Evolutionary conservation across 2,888 invertebrate species (phyloP).

Genomic region (Phania funesta): DNA sequence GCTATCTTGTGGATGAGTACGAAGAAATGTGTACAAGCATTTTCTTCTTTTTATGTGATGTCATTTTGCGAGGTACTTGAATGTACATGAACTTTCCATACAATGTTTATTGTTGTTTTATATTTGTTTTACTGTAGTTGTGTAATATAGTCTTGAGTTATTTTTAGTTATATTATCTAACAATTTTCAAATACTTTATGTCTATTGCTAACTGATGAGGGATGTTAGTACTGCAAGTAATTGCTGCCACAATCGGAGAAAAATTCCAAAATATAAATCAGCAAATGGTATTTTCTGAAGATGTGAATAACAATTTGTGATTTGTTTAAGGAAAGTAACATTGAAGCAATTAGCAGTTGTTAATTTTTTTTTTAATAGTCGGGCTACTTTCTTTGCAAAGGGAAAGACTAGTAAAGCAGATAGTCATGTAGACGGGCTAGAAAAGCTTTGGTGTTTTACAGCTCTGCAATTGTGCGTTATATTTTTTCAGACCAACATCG

Average conservation of each 20-base stretch:
- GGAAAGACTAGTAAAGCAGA: too few relatives aligned
- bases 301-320: slow-evolving; percentile 4
- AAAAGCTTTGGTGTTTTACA: too few relatives aligned
- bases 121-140: slow-evolving; percentile 19
- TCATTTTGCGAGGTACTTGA: slow-evolving; percentile 19
- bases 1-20: slow-evolving; percentile 6
- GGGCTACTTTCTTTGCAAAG: too few relatives aligned
- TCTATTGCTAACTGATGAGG: slow-evolving; percentile 45
- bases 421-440: too few relatives aligned
- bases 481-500: too few relatives aligned
- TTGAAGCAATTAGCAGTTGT: too few relatives aligned
- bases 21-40: neutral
- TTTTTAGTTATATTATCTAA: slow-evolving; percentile 54
- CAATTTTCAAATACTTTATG: slow-evolving; percentile 57
- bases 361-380: too few relatives aligned
- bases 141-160: slow-evolving; percentile 43
- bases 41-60: slow-evolving; percentile 3
- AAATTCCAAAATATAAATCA: neutral
- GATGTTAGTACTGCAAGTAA: neutral
- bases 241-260: neutral
- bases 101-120: slow-evolving; percentile 22
- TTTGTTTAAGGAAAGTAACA: too few relatives aligned
- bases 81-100: slow-evolving; percentile 46
- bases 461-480: too few relatives aligned
- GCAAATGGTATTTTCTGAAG: slow-evolving; percentile 4